phyloP scores from a whole-genome alignment of 2,888 invertebrate genomes.

The Clostera curtula region DNA sequence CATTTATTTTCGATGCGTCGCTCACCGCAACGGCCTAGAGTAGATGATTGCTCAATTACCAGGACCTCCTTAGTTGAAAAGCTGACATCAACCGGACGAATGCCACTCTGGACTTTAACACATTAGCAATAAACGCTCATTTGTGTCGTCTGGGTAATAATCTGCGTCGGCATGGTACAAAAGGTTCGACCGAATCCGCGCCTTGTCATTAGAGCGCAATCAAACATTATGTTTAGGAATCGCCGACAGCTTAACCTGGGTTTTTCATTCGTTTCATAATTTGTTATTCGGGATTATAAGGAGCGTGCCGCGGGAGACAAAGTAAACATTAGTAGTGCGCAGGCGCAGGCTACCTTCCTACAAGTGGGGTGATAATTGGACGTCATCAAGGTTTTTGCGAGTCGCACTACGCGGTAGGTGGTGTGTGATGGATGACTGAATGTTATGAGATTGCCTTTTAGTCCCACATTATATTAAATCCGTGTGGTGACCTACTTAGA shows the following conservation, averaged over 20 bases:
- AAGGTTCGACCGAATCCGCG: constrained; percentile 63
- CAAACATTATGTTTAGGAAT: constrained; percentile 73
- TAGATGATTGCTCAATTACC: constrained; percentile 74
- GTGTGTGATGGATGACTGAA: constrained; percentile 22
- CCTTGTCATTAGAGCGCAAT: constrained; percentile 73
- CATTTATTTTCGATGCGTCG: constrained; percentile 65
- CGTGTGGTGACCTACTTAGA: too few species aligned
- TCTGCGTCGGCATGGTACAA: constrained; percentile 64
- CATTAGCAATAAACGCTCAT: constrained; percentile 47
- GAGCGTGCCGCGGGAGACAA: constrained; percentile 65
- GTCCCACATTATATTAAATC: too few species aligned
- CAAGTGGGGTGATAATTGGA: constrained; percentile 43
- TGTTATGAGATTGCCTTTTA: too few species aligned
- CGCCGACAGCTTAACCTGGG: constrained; percentile 71
- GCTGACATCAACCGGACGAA: constrained; percentile 41
- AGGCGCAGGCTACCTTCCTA: constrained; percentile 21
- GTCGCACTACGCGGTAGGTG: constrained; percentile 30
- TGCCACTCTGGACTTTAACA: constrained; percentile 55
- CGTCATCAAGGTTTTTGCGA: constrained; percentile 32
- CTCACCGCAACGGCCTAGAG: constrained; percentile 69
- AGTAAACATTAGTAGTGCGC: constrained; percentile 57
- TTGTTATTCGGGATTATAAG: constrained; percentile 70
- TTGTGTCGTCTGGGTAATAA: constrained; percentile 43
- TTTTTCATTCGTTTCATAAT: constrained; percentile 72
- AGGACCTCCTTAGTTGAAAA: constrained; percentile 72